Percentiles rank a stretch among this genome's conserved stretches.
Evolutionary conservation across 2,888 invertebrate species (phyloP).

Genomic region (Clistopyga incitator): DNA sequence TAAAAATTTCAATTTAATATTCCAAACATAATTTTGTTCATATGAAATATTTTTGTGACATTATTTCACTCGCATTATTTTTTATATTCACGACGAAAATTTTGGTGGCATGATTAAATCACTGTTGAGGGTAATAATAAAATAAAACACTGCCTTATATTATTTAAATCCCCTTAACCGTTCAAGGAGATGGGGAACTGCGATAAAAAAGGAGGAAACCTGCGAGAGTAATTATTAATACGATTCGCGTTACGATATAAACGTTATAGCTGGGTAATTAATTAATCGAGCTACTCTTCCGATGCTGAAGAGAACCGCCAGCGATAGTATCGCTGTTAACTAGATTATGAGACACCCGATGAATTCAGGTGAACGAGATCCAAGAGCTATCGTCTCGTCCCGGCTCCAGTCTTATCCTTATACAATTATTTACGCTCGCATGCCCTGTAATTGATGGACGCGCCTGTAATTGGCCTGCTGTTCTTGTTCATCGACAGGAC

Average conservation of each 20-base stretch:
- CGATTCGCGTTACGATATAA: neutral
- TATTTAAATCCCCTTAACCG: no score
- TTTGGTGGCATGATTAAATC: no score
- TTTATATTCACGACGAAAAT: no score
- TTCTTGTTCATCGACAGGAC: conserved; percentile 49
- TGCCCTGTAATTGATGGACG: conserved; percentile 52
- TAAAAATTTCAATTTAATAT: no score
- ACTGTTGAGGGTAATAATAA: no score
- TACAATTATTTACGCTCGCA: conserved; percentile 58
- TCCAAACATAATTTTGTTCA: no score
- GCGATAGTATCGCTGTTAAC: conserved; percentile 8
- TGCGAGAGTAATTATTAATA: neutral
- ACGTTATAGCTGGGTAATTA: neutral
- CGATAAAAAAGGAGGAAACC: neutral
- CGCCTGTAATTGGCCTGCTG: conserved; percentile 55
- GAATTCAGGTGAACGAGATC: neutral
- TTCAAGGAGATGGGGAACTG: no score
- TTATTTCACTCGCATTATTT: no score
- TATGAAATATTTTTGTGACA: no score
- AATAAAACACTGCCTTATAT: no score
- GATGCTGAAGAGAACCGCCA: neutral
- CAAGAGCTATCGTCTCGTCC: neutral
- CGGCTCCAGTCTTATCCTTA: conserved; percentile 40
- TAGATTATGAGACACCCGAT: neutral
- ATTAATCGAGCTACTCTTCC: neutral